phyloP scores from a whole-genome alignment of 1,140 invertebrate species.

The Hetaerina americana region DNA sequence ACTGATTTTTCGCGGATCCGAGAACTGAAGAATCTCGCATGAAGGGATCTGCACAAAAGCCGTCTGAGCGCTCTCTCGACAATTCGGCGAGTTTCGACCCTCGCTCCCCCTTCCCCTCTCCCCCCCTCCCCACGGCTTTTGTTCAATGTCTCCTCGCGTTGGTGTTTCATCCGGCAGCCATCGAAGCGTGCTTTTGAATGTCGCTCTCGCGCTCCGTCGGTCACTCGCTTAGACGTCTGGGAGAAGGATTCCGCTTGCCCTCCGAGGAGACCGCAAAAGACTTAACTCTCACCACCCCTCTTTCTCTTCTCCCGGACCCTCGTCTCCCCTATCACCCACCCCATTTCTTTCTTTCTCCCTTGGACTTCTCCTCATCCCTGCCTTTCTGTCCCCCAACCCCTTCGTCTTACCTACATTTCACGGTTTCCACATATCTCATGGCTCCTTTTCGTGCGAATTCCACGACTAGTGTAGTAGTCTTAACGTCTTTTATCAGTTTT shows the following conservation, averaged over 20 bases:
- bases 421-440: too few relatives aligned
- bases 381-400: too few relatives aligned
- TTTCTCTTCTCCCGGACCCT: not conserved
- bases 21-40: not conserved
- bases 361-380: not conserved
- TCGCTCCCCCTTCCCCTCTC: not conserved
- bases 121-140: not conserved
- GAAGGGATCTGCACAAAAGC: not conserved
- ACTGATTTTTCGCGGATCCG: not conserved
- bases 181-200: not conserved
- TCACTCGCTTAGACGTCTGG: not conserved
- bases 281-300: not conserved
- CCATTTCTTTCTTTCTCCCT: not conserved
- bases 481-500: too few relatives aligned
- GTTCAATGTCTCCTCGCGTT: not conserved
- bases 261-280: not conserved
- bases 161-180: not conserved
- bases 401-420: too few relatives aligned
- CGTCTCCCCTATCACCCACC: not conserved
- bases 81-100: not conserved
- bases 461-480: too few relatives aligned
- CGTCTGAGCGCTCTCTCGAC: not conserved
- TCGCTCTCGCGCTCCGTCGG: not conserved
- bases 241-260: not conserved
- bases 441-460: too few relatives aligned